Base-by-base conservation (phyloP, 2,113 vertebrate genomes). In the Mirza zaza region DNA sequence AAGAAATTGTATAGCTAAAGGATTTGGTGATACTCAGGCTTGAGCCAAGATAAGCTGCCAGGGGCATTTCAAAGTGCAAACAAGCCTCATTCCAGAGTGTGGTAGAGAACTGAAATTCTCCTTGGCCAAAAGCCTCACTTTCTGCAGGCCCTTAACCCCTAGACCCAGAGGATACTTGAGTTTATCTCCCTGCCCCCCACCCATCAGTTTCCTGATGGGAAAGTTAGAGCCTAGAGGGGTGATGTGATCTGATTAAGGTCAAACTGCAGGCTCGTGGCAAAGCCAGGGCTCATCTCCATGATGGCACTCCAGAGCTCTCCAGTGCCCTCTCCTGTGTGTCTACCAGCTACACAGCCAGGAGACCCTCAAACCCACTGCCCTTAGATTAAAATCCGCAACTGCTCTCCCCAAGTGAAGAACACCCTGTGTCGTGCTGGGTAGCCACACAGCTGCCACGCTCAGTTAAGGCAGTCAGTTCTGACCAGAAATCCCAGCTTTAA, bases 1-100 rank as follows among this genome's bases (percentile, higher is more conserved):
- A 96, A 93, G 84, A 52, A 52, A 50, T 75, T 83, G 92, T 91
- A 82, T 86, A 92, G 81, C 65, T 17, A 36, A 65, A 96, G 87
- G 84, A 85, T 77, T 55, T 36, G 61, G 81, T 71, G 84, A 77
- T 61, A 55, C 32, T 84, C 12, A 0, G 59, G 59, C 87, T 90
- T 25, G 50, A 95, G 89, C 70, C 32, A 55, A 67, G 48, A 34
- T 48, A 77, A 95, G 45, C 32, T 29, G 17, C 80, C 63, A 55
- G 45, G 75, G 50, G 25, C 21, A 27, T 77, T 57, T 55, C 36
- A 36, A n/a, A 42, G 39, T n/a, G 20, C 21, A 55, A 87, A 90
- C 20, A 39, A 95, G 48, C n/a, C 36, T 67, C 76, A 17, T 42
- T 59, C 21, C 10, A 63, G 88, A 36, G 32, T 36, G 3, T 13